Percentiles rank a stretch among this genome's conserved stretches.
Conservation (phyloP, 2,113 vertebrate genomes). For the Sitta europaea region DNA sequence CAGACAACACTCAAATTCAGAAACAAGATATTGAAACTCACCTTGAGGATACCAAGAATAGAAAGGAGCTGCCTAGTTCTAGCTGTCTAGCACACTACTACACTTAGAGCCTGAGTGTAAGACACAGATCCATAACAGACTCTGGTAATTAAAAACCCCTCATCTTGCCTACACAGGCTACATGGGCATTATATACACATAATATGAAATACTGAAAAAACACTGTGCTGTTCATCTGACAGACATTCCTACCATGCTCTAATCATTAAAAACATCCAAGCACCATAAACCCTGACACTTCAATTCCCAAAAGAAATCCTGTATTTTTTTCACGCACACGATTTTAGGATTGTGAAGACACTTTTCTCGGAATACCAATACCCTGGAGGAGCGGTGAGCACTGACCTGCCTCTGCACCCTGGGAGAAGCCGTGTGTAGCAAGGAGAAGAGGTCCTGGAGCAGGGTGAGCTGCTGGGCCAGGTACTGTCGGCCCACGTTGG, state of each 20-base stretch:
- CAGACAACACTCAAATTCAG: not conserved
- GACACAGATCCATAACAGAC: not conserved
- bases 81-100: not conserved
- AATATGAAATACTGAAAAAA: not conserved
- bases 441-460: conserved; percentile 94
- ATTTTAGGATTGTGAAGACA: not conserved
- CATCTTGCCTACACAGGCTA: not conserved
- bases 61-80: not conserved
- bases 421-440: conserved; percentile 95
- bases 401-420: conserved; percentile 96
- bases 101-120: not conserved
- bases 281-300: not conserved
- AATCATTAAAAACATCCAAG: not conserved
- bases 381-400: not conserved
- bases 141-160: not conserved
- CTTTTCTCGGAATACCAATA: not conserved
- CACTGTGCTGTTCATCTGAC: not conserved
- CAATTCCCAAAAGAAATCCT: not conserved
- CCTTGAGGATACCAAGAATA: not conserved
- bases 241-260: not conserved
- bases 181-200: not conserved
- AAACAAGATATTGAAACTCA: not conserved
- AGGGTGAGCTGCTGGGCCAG: conserved; percentile 96
- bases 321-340: fast-evolving
- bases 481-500: conserved; percentile 95